Conservation (phyloP, 2,113 vertebrate genomes). For the Acrocephalus kingi region DNA sequence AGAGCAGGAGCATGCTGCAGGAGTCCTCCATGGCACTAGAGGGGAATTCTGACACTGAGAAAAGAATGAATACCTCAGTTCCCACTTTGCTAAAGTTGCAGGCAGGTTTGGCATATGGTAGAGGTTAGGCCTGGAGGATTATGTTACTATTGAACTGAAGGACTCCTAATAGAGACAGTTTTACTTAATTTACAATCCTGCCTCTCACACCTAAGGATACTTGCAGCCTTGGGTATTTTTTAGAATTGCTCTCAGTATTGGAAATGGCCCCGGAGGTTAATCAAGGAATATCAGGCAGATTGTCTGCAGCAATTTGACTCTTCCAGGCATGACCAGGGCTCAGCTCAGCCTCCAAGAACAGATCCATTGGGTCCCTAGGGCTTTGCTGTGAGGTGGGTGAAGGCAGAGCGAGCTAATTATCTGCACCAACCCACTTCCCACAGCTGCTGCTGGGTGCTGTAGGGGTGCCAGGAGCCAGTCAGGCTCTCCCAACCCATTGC, state of each 20-base stretch:
- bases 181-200: background rate
- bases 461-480: background rate
- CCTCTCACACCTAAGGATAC: background rate
- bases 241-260: conserved; percentile 2
- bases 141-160: background rate
- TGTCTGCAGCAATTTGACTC: background rate
- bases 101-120: background rate
- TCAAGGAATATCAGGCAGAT: background rate
- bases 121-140: background rate
- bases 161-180: background rate
- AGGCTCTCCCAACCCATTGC: background rate
- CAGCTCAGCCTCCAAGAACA: background rate
- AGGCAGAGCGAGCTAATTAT: background rate
- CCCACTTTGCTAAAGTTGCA: background rate
- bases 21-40: background rate
- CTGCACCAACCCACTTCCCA: background rate
- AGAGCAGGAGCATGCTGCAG: background rate
- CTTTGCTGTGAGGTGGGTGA: background rate
- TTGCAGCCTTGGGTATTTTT: background rate
- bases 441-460: background rate
- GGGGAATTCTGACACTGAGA: background rate
- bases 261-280: background rate
- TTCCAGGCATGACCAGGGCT: background rate
- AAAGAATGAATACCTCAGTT: background rate
- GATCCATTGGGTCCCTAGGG: background rate